Evolutionary conservation across 1,140 invertebrate genomes (phyloP).

Genomic region (Ditylenchus dipsaci): DNA sequence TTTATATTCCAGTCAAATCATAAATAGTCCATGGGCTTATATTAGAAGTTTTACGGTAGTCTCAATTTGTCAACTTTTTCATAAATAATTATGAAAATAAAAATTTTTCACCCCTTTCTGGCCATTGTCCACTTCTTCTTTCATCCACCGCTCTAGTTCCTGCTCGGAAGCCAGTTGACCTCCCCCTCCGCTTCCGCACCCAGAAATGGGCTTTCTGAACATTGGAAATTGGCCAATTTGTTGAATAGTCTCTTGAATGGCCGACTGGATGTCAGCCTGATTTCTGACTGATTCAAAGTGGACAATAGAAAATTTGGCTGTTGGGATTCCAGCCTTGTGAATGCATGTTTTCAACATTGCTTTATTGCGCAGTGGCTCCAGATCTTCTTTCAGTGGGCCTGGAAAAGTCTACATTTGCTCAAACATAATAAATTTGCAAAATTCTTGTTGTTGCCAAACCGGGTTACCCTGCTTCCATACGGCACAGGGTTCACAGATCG

Average conservation of each 20-base stretch:
- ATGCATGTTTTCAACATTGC: constrained; percentile 2
- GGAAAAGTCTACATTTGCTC: too few species aligned
- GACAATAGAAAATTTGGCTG: constrained; percentile 12
- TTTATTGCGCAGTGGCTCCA: not conserved
- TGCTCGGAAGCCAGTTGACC: constrained; percentile 1
- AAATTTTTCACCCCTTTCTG: not conserved
- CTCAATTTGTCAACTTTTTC: too few species aligned
- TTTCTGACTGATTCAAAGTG: constrained; percentile 1
- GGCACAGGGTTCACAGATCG: too few species aligned
- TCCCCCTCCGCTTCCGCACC: constrained; percentile 21
- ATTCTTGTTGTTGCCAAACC: too few species aligned
- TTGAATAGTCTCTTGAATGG: constrained; percentile 2
- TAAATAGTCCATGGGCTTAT: too few species aligned
- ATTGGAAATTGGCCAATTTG: constrained; percentile 18
- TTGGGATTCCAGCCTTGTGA: constrained; percentile 3
- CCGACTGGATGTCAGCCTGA: not conserved
- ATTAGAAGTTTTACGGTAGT: too few species aligned
- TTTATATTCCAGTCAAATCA: too few species aligned
- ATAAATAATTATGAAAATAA: not conserved
- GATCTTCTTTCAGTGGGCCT: not conserved
- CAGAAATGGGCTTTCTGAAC: constrained; percentile 18
- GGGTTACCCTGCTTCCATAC: too few species aligned
- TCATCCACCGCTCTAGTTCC: not conserved
- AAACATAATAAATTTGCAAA: too few species aligned
- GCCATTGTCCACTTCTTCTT: not conserved